phyloP scores from a whole-genome alignment of 2,888 invertebrate species.

The Polylopha cassiicola region DNA sequence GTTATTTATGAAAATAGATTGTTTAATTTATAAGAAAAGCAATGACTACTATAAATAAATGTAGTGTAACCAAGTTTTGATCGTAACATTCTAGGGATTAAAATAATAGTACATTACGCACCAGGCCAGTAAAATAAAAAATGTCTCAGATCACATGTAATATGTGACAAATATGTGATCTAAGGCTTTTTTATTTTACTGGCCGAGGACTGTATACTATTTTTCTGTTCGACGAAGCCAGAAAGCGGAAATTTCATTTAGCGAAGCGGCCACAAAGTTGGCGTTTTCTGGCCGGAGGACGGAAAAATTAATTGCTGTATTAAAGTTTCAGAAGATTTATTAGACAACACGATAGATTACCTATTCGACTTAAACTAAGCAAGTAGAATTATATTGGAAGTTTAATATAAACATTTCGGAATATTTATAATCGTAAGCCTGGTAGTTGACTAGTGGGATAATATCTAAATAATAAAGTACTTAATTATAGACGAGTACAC shows the following conservation, averaged over 20 bases:
- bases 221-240: no score
- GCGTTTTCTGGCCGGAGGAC: constrained; percentile 17
- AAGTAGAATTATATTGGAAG: constrained; percentile 55
- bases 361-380: constrained; percentile 53
- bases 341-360: constrained; percentile 52
- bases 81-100: constrained; percentile 26
- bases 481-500: constrained; percentile 48
- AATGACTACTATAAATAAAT: no score
- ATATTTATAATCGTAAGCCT: constrained; percentile 42
- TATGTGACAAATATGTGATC: no score
- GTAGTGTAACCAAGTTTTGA: constrained; percentile 3
- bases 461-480: constrained; percentile 53
- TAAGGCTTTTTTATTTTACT: no score
- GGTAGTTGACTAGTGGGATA: constrained; percentile 47
- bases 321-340: constrained; percentile 68
- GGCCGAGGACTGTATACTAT: no score
- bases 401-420: constrained; percentile 46
- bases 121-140: no score
- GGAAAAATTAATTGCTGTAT: constrained; percentile 45
- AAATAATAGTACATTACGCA: no score
- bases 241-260: no score
- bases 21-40: no score
- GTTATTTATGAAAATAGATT: constrained; percentile 5
- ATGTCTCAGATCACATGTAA: no score
- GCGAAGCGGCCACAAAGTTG: background rate